These are phyloP conservation scores for Auanema sp. DNA, from an alignment of 2,888 invertebrate genomes.

Conservation along the genomic window DNA sequence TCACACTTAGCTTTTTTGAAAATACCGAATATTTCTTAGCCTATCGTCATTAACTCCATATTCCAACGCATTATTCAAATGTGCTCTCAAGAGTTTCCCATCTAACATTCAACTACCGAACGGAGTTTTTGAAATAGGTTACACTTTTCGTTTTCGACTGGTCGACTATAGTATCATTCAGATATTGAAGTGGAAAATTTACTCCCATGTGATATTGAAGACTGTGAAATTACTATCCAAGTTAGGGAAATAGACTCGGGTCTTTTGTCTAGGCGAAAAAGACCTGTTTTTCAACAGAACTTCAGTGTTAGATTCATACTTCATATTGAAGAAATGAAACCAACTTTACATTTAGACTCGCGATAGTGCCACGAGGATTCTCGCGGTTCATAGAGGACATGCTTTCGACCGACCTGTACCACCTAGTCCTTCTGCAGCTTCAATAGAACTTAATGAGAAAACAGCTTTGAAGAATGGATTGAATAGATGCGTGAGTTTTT, in stretches of 20 bases:
- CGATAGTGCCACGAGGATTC: constrained; percentile 12
- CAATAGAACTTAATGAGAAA: no score
- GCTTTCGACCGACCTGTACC: constrained; percentile 10
- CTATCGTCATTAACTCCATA: constrained; percentile 5
- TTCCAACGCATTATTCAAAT: neutral
- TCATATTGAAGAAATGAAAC: neutral
- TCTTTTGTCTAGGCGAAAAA: constrained; percentile 2
- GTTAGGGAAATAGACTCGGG: constrained; percentile 13
- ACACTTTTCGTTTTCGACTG: neutral
- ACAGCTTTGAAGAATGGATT: no score
- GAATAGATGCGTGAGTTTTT: no score
- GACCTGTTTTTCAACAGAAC: constrained; percentile 10
- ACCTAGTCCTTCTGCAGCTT: constrained; percentile 1
- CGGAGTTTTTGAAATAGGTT: constrained; percentile 9
- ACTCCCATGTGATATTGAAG: neutral
- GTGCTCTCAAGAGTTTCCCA: neutral
- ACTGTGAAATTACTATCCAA: neutral
- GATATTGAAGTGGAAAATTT: constrained; percentile 11
- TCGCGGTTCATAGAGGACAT: constrained; percentile 5
- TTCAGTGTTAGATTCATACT: constrained; percentile 13
- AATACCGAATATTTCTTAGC: neutral
- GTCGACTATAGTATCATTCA: no score
- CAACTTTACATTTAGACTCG: constrained; percentile 2
- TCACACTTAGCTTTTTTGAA: no score
- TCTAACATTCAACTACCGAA: constrained; percentile 11